Percentiles rank a stretch among this genome's conserved stretches.
These are phyloP conservation scores for Eucera pruinosa DNA, from an alignment of 2,888 invertebrate genomes.

Conservation along the genomic window DNA sequence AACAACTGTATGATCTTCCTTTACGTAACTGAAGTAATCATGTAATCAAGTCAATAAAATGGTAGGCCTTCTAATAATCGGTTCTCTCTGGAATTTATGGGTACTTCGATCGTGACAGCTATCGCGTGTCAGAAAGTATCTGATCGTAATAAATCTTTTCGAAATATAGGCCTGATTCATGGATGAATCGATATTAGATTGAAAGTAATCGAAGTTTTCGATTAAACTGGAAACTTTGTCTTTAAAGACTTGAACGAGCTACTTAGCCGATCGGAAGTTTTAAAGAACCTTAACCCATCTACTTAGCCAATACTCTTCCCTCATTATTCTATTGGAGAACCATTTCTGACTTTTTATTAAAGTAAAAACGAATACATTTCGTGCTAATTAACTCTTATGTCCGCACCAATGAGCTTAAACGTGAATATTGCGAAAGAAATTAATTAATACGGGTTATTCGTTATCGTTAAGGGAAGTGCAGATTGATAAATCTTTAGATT, in stretches of 20 bases:
- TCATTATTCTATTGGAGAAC: slow-evolving; percentile 3
- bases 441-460: background rate
- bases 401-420: background rate
- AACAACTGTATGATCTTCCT: background rate
- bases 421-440: background rate
- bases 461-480: background rate
- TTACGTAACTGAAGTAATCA: slow-evolving; percentile 6
- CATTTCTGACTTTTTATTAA: background rate
- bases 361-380: background rate
- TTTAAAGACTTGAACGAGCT: slow-evolving; percentile 36
- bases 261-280: slow-evolving; percentile 22
- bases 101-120: background rate
- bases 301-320: background rate
- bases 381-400: background rate
- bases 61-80: slow-evolving; percentile 7
- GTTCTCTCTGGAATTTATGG: slow-evolving; percentile 2
- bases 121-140: slow-evolving; percentile 27
- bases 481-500: background rate
- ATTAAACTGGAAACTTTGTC: slow-evolving; percentile 60
- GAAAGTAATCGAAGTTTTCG: slow-evolving; percentile 68
- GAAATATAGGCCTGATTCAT: slow-evolving; percentile 5
- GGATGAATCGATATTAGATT: slow-evolving; percentile 53
- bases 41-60: slow-evolving; percentile 19
- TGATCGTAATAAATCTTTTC: slow-evolving; percentile 41
- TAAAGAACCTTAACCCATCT: slow-evolving; percentile 21